Percentiles rank a stretch among this genome's conserved stretches.
Conservation (phyloP, 2,113 vertebrate species). For the Anguilla rostrata region DNA sequence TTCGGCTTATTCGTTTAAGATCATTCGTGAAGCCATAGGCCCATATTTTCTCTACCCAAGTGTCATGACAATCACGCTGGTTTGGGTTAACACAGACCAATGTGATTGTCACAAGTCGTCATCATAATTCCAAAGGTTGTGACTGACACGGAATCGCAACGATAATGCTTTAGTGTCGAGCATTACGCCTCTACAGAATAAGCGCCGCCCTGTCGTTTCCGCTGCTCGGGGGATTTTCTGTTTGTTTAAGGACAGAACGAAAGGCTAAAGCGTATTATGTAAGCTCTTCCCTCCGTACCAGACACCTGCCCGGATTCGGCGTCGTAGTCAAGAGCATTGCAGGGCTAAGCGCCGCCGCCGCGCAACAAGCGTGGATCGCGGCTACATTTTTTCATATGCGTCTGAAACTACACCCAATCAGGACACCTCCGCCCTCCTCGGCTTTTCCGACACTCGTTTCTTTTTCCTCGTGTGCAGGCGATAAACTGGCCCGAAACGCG, state of each 20-base stretch:
- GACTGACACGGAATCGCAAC: background rate
- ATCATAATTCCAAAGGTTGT: background rate
- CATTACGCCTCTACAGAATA: background rate
- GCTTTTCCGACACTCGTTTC: background rate
- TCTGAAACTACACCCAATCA: slow-evolving; percentile 30
- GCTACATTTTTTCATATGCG: slow-evolving; percentile 1
- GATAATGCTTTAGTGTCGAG: background rate
- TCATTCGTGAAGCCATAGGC: background rate
- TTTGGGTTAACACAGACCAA: background rate
- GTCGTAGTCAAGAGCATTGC: slow-evolving; percentile 23
- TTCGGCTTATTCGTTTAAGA: background rate
- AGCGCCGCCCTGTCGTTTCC: slow-evolving; percentile 49
- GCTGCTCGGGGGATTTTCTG: slow-evolving; percentile 49
- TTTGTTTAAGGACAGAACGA: slow-evolving; percentile 60
- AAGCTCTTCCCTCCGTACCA: slow-evolving; percentile 57
- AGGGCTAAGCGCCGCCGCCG: background rate
- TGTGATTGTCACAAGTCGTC: background rate
- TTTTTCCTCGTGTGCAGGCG: background rate
- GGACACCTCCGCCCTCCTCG: background rate
- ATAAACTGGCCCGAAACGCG: background rate
- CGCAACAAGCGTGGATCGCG: slow-evolving; percentile 18
- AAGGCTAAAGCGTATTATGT: slow-evolving; percentile 65
- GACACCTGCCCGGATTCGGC: slow-evolving; percentile 55
- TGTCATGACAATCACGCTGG: background rate
- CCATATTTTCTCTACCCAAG: background rate